Evolutionary conservation across 2,113 vertebrate species (phyloP).

Genomic region (Syngnathus floridae): DNA sequence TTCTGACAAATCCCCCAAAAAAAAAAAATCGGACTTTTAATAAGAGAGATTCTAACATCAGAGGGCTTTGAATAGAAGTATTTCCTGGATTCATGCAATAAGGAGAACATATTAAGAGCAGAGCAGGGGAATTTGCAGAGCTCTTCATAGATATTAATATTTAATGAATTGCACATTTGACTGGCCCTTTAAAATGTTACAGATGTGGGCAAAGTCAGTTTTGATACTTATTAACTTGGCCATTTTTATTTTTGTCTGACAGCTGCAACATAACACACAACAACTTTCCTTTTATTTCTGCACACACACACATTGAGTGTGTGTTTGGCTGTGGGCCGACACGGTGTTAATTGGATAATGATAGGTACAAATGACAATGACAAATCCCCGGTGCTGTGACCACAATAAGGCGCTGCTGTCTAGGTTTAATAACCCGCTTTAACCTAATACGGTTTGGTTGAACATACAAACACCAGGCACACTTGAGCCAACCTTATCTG

Average conservation of each 20-base stretch:
- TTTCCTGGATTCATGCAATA: conserved; percentile 67
- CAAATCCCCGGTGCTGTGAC: conserved; percentile 92
- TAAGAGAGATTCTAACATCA: conserved; percentile 66
- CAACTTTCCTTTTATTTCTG: background rate
- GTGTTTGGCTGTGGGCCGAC: conserved; percentile 76
- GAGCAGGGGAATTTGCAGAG: conserved; percentile 53
- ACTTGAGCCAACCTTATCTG: background rate
- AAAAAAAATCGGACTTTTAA: conserved; percentile 53
- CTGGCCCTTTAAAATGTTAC: conserved; percentile 78
- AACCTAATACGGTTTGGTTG: conserved; percentile 72
- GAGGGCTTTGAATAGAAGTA: conserved; percentile 53
- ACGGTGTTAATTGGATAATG: conserved; percentile 95
- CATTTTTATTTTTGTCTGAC: background rate
- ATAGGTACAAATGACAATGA: conserved; percentile 83
- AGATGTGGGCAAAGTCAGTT: conserved; percentile 82
- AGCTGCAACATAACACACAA: background rate
- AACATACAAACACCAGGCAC: conserved; percentile 9
- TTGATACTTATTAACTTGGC: conserved; percentile 46
- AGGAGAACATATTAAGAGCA: conserved; percentile 36
- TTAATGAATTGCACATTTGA: conserved; percentile 96
- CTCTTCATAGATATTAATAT: conserved; percentile 83
- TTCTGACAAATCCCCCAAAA: conserved; percentile 42
- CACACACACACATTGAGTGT: conserved; percentile 56
- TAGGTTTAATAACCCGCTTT: conserved; percentile 97
- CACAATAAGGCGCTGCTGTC: conserved; percentile 99